Base-by-base conservation (phyloP, 2,113 vertebrate genomes). In the Calidris pugnax region DNA sequence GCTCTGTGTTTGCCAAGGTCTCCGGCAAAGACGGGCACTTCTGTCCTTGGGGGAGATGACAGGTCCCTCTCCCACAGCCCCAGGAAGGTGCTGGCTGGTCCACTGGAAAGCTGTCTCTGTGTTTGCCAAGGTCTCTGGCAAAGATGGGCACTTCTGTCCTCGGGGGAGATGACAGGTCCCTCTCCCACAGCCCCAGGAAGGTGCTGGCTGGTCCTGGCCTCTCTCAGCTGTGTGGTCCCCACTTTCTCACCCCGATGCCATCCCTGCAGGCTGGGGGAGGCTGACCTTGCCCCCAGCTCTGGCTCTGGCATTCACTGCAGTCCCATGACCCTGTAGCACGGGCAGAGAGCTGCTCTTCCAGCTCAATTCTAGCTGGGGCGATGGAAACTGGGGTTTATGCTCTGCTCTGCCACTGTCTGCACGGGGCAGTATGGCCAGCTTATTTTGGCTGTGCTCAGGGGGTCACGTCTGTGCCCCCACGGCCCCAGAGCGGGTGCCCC, bases 361-460 rank as follows among this genome's bases (percentile, higher is more conserved):
- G 63, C 33, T 89, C 56, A 12, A 9, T 18, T 13, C 63, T 9
- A 32, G 9, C 82, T 60, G 0, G 0, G 53, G 6, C 13, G 41
- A 45, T 26, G 59, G 62, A 33, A 73, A 33, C 0, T 0, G 12
- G 75, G 6, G 6, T 50, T 53, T 22, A 6, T 14, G 57, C 68
- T 45, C 3, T 7, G 79, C 51, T 53, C 24, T 72, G 45, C 55
- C 1, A 0, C 59, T 64, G 37, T 74, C 82, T 41, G 45, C 4
- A 0, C 24, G 4, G 0, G 1, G 39, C 0, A 6, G 51, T 41
- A n/a, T 1, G 27, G 45, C 32, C 0, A 0, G 39, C 14, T 56
- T 6, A 2, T 45, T n/a, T 7, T 0, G 4, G 27, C 77, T 13
- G 64, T 47, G 57, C 48, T 12, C 57, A 5, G 30, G 41, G 55